Evolutionary conservation across 2,797 vertebrate species (phyloP).

Genomic region (Nyctalus aviator): DNA sequence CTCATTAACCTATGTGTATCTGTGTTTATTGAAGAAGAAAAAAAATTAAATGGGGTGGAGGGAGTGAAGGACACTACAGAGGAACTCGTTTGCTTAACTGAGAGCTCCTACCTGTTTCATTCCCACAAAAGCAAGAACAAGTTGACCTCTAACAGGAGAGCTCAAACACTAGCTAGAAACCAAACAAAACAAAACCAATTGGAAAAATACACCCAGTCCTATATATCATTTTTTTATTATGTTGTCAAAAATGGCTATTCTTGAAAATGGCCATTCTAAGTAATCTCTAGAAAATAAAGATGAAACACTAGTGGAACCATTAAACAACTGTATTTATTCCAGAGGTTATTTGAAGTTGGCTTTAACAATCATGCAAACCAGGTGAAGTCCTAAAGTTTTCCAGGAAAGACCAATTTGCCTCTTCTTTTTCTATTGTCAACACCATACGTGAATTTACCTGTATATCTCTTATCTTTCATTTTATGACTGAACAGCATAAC

Average conservation of each 20-base stretch:
- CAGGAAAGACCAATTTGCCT: not conserved
- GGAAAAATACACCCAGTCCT: too few relatives aligned
- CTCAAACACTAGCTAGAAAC: not conserved
- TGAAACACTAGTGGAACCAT: not conserved
- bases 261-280: not conserved
- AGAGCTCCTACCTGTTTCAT: not conserved
- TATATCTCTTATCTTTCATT: not conserved
- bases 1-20: not conserved
- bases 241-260: not conserved
- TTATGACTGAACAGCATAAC: not conserved
- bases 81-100: not conserved
- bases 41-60: not conserved
- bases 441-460: not conserved
- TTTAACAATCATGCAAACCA: not conserved
- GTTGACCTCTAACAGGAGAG: not conserved
- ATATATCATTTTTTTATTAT: not conserved
- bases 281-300: slow-evolving; percentile 1
- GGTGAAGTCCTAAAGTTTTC: not conserved
- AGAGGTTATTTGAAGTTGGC: not conserved
- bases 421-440: not conserved
- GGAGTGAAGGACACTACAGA: not conserved
- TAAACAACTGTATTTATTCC: not conserved
- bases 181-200: not conserved
- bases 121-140: not conserved
- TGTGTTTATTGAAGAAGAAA: not conserved